Percentiles rank a stretch among this genome's conserved stretches.
These are phyloP conservation scores for Corythaeola cristata DNA, from an alignment of 2,113 vertebrate genomes.

Conservation along the genomic window DNA sequence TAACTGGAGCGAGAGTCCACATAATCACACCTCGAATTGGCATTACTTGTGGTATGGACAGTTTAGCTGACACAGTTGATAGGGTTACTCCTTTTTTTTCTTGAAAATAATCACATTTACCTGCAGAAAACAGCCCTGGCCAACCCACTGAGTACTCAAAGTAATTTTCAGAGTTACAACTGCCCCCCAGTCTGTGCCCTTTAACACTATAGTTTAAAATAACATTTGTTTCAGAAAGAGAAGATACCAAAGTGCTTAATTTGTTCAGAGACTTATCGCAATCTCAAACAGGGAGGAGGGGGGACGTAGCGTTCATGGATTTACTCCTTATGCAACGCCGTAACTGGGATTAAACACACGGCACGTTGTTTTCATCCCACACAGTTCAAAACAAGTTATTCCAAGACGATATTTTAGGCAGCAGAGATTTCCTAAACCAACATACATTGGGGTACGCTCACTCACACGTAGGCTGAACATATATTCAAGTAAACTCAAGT, in stretches of 20 bases:
- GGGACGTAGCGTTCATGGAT: neutral
- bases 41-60: neutral
- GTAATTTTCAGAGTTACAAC: neutral
- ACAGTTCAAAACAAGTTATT: neutral
- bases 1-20: neutral
- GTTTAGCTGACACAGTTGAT: neutral
- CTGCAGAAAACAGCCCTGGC: neutral
- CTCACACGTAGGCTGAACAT: fast-evolving
- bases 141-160: neutral
- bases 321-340: neutral
- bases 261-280: neutral
- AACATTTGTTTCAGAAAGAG: neutral
- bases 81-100: neutral
- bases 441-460: fast-evolving
- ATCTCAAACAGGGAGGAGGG: neutral
- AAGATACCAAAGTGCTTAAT: neutral
- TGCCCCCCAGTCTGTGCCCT: neutral
- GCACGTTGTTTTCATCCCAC: neutral
- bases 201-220: neutral
- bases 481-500: neutral
- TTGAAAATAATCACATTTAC: neutral
- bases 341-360: neutral
- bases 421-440: neutral
- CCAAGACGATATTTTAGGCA: neutral
- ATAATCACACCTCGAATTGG: neutral